A percentile compares a stretch with the other conserved stretches of the same genome.
Conservation (phyloP, 2,797 vertebrate species). For the Melanotaenia trifasciata region DNA sequence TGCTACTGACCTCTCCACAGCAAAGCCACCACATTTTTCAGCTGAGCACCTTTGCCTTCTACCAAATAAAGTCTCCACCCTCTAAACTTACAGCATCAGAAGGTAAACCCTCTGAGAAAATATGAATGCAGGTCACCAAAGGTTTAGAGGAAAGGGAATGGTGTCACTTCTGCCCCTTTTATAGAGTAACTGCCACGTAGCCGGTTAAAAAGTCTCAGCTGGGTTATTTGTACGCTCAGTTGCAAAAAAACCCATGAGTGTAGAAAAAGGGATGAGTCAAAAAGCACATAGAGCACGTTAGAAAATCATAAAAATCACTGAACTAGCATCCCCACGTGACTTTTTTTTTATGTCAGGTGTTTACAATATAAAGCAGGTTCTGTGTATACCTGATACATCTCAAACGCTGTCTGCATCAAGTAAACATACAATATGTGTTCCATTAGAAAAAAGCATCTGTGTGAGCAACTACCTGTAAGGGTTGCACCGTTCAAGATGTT, state of each 20-base stretch:
- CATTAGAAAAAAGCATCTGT: slow-evolving; percentile 89
- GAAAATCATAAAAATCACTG: slow-evolving; percentile 20
- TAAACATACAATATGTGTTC: slow-evolving; percentile 87
- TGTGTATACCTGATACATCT: slow-evolving; percentile 63
- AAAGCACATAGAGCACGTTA: slow-evolving; percentile 6
- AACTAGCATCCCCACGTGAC: slow-evolving; percentile 16
- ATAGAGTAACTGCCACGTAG: slow-evolving; percentile 20
- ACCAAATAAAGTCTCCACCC: neutral
- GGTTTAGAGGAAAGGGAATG: slow-evolving; percentile 40
- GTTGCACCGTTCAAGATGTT: slow-evolving; percentile 87
- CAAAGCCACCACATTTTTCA: neutral
- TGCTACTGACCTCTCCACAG: neutral
- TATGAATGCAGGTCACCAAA: slow-evolving; percentile 9
- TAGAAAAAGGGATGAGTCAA: slow-evolving; percentile 16
- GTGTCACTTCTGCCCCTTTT: slow-evolving; percentile 51
- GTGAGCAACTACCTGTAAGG: slow-evolving; percentile 82
- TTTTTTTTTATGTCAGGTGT: slow-evolving; percentile 8
- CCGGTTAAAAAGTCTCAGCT: slow-evolving; percentile 38
- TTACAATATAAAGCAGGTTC: slow-evolving; percentile 31
- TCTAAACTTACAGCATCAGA: slow-evolving; percentile 17
- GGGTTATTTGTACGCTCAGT: slow-evolving; percentile 34
- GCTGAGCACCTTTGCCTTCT: neutral
- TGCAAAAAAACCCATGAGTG: slow-evolving; percentile 36
- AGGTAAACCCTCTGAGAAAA: slow-evolving; percentile 21
- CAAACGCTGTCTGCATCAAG: slow-evolving; percentile 84